Percentiles rank a stretch among this genome's conserved stretches.
Evolutionary conservation across 2,888 invertebrate genomes (phyloP).

Genomic region (Erebia epiphron): DNA sequence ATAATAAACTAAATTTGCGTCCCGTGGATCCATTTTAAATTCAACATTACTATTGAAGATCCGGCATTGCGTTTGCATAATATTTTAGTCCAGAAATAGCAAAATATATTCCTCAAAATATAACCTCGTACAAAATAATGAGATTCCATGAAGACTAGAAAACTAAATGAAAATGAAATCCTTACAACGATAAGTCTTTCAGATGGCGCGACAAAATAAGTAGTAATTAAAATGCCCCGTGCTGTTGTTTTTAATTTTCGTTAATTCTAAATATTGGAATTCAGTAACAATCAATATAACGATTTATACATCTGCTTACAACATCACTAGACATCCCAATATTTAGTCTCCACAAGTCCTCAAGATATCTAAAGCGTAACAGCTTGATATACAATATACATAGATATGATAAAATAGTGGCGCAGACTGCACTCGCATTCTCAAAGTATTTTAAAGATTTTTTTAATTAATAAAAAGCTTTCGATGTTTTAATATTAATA

Average conservation of each 20-base stretch:
- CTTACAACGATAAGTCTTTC: constrained; percentile 82
- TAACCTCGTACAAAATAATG: constrained; percentile 61
- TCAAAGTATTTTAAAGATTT: constrained; percentile 43
- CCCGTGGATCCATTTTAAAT: neutral
- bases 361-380: constrained; percentile 59
- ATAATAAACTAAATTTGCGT: constrained; percentile 6
- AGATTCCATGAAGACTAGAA: constrained; percentile 81
- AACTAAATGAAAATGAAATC: constrained; percentile 82
- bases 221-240: constrained; percentile 73
- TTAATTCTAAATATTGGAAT: constrained; percentile 79
- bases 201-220: constrained; percentile 77
- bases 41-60: constrained; percentile 32
- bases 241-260: constrained; percentile 64
- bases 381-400: constrained; percentile 57
- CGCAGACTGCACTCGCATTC: constrained; percentile 58
- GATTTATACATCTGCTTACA: constrained; percentile 77
- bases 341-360: constrained; percentile 70
- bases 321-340: constrained; percentile 74
- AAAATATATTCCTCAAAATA: constrained; percentile 62
- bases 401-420: constrained; percentile 44
- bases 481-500: constrained; percentile 49
- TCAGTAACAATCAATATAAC: constrained; percentile 73
- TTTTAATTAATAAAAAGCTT: constrained; percentile 39
- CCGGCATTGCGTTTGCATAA: constrained; percentile 56
- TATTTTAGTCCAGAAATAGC: constrained; percentile 59